These are phyloP conservation scores for Andricus quercusramuli DNA, from an alignment of 2,888 invertebrate genomes.

Conservation along the genomic window DNA sequence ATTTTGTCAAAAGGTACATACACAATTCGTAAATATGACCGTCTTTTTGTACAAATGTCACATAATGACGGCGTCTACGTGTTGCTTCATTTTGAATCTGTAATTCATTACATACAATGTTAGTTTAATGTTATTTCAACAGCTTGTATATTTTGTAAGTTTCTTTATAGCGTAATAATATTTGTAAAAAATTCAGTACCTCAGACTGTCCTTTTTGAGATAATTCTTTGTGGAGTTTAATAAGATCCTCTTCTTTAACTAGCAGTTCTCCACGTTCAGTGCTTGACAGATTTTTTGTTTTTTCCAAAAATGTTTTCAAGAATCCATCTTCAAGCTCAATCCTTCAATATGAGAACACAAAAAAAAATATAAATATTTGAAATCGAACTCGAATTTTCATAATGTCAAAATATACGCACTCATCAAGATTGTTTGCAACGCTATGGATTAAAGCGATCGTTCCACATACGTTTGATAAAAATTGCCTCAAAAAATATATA, in stretches of 20 bases:
- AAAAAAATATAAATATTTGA: too few species aligned
- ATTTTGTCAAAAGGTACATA: constrained; percentile 63
- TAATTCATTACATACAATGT: constrained; percentile 49
- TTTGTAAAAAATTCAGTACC: constrained; percentile 71
- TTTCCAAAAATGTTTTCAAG: constrained; percentile 70
- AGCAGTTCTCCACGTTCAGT: constrained; percentile 88
- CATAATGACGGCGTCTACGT: constrained; percentile 92
- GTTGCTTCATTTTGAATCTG: constrained; percentile 87
- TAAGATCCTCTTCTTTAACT: constrained; percentile 86
- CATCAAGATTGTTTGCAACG: constrained; percentile 91
- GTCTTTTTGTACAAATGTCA: constrained; percentile 91
- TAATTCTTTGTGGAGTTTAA: constrained; percentile 89
- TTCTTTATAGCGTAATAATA: too few species aligned
- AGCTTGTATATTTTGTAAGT: too few species aligned
- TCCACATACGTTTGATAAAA: constrained; percentile 97
- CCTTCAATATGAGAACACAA: constrained; percentile 73
- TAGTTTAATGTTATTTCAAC: background rate
- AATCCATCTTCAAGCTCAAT: constrained; percentile 86
- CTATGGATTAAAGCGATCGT: constrained; percentile 98
- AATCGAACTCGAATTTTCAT: too few species aligned
- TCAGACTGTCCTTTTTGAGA: constrained; percentile 96
- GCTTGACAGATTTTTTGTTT: constrained; percentile 84
- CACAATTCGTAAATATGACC: constrained; percentile 92
- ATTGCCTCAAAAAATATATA: constrained; percentile 94
- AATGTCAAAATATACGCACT: constrained; percentile 72